These are phyloP conservation scores for Dermolepida albohirtum DNA, from an alignment of 2,888 invertebrate genomes.

Conservation along the genomic window DNA sequence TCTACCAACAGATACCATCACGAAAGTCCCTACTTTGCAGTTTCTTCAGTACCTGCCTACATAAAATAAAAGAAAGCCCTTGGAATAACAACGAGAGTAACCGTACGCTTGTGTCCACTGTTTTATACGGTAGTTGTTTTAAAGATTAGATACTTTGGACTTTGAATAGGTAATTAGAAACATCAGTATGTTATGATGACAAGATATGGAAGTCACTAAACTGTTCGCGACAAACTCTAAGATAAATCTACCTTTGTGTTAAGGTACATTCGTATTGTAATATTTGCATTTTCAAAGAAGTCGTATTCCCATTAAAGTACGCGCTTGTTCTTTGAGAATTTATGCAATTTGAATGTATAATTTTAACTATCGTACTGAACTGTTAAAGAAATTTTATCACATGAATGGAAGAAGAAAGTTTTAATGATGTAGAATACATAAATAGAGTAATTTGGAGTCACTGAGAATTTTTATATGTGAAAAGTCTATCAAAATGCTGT, in stretches of 20 bases:
- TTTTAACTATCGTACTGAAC: too few relatives aligned
- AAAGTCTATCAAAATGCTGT: too few relatives aligned
- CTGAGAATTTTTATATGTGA: too few relatives aligned
- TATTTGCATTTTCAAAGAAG: too few relatives aligned
- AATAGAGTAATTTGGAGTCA: too few relatives aligned
- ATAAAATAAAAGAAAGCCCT: constrained; percentile 5
- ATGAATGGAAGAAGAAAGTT: too few relatives aligned
- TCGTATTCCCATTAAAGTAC: too few relatives aligned
- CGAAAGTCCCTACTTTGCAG: constrained; percentile 16
- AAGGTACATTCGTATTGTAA: too few relatives aligned
- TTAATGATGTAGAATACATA: too few relatives aligned
- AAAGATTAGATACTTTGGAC: constrained; percentile 2
- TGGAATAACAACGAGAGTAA: neutral
- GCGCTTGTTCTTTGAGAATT: too few relatives aligned
- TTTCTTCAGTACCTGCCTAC: constrained; percentile 16
- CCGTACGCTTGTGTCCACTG: neutral
- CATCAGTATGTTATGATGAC: constrained; percentile 16
- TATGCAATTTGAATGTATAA: too few relatives aligned
- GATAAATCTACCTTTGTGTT: constrained; percentile 10
- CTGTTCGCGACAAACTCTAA: neutral
- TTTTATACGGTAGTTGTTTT: neutral
- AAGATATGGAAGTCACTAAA: constrained; percentile 30
- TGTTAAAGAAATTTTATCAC: too few relatives aligned
- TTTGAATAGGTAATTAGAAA: constrained; percentile 21
- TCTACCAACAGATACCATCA: constrained; percentile 6